Base-by-base conservation (phyloP, 2,797 vertebrate species). In the Dallia pectoralis region DNA sequence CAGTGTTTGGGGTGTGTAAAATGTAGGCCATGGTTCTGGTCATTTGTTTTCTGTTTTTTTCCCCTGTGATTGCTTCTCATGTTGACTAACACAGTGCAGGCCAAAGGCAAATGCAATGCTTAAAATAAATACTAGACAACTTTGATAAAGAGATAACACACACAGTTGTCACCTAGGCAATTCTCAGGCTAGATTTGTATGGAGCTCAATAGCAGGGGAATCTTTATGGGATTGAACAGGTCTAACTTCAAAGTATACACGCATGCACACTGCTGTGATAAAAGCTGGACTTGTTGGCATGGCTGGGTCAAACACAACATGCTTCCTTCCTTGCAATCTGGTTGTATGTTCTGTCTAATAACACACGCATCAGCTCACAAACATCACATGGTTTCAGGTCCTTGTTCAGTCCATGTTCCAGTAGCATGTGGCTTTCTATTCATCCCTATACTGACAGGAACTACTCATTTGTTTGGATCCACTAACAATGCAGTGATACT, bases 241-340 rank as follows among this genome's bases (percentile, higher is more conserved):
- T 22, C 16, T 11, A 32, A 51, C 40, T 18, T 48, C 27, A 19
- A 18, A 53, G 16, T 30, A 9, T 16, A 49, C 47, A 76, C 49
- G 49, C 78, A 80, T 68, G 71, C 32, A 68, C 47, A 25, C 56
- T 73, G 67, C 76, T 69, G 67, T 70, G 65, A 25, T 71, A 47
- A 66, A 56, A 59, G 25, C 70, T 56, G 48, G 48, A 27, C 15
- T 78, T 85, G 27, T 78, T 85, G 85, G 86, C 82, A 69, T 32
- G 73, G 53, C 75, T 78, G 63, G 33, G 27, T 75, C 63, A 27
- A 29, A 14, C 84, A 70, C 83, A 76, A 78, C 79, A 78, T 77
- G 89, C 63, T 62, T 79, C 71, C 73, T 32, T 62, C 69, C 73
- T 72, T 36, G 67, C 88, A 87, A 91, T 90, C 87, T 91, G 89